Percentiles rank a stretch among this genome's conserved stretches.
phyloP scores from a whole-genome alignment of 2,888 invertebrate genomes.

The Galerucella nymphaeae region DNA sequence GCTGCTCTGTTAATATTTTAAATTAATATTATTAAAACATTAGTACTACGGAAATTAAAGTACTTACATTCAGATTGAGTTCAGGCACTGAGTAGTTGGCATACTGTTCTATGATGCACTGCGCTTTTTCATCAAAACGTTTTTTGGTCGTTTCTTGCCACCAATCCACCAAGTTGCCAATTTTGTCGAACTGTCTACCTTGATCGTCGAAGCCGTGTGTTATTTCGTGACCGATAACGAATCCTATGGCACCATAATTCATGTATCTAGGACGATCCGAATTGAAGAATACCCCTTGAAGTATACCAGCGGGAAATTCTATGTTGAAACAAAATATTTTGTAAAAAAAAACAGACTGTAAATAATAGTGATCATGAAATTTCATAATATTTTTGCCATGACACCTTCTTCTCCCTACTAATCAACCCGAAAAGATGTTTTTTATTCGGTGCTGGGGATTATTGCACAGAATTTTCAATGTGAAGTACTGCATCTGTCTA shows the following conservation, averaged over 20 bases:
- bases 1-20: no score
- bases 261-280: slow-evolving; percentile 89
- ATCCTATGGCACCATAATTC: slow-evolving; percentile 93
- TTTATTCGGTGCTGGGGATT: no score
- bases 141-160: slow-evolving; percentile 88
- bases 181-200: slow-evolving; percentile 92
- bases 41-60: neutral
- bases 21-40: slow-evolving; percentile 1
- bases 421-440: no score
- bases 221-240: slow-evolving; percentile 92
- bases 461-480: no score
- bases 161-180: slow-evolving; percentile 93
- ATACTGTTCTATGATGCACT: slow-evolving; percentile 94
- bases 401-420: no score
- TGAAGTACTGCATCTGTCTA: no score
- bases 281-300: slow-evolving; percentile 92
- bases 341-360: no score
- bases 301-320: slow-evolving; percentile 95
- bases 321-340: slow-evolving; percentile 36
- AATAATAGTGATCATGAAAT: no score
- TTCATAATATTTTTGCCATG: no score
- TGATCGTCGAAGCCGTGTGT: slow-evolving; percentile 91
- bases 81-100: slow-evolving; percentile 87
- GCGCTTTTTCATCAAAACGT: slow-evolving; percentile 84
- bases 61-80: slow-evolving; percentile 77